Conservation (phyloP, 2,888 invertebrate species). For the Rhimphoctona megacephalus region DNA sequence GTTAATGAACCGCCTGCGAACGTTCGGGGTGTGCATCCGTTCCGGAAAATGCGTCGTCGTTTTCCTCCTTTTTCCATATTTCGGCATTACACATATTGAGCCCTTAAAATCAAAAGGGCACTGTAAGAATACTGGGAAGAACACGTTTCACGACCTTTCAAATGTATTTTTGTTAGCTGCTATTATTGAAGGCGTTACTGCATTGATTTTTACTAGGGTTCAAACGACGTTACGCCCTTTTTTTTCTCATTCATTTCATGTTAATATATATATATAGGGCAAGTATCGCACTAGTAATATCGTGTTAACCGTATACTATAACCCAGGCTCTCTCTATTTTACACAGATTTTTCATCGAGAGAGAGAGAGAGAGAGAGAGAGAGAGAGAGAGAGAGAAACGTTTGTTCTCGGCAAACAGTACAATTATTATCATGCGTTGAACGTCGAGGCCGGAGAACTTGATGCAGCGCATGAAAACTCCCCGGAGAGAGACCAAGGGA, state of each 20-base stretch:
- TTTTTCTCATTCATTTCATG: neutral
- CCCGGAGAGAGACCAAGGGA: neutral
- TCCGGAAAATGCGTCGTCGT: constrained; percentile 66
- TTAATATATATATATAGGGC: neutral
- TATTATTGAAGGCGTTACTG: neutral
- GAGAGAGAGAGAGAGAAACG: constrained; percentile 57
- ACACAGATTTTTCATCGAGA: constrained; percentile 63
- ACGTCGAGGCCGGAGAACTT: neutral
- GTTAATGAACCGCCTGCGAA: constrained; percentile 66
- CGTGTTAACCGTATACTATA: constrained; percentile 26
- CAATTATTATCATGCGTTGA: constrained; percentile 63
- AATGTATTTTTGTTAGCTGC: neutral
- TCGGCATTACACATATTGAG: constrained; percentile 1
- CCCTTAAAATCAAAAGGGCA: neutral
- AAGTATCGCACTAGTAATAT: neutral
- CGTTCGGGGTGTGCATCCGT: constrained; percentile 56
- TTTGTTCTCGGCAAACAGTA: constrained; percentile 65
- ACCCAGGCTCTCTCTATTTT: constrained; percentile 28
- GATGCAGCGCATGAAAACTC: constrained; percentile 14
- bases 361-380: neutral
- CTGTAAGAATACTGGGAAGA: neutral
- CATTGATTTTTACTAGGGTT: neutral
- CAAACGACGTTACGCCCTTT: neutral
- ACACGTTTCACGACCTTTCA: neutral
- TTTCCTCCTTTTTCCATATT: constrained; percentile 50